Evolutionary conservation across 2,888 invertebrate genomes (phyloP), one percentile per base, ranked within the genome.

Genomic region (Cheilosia grossa): DNA sequence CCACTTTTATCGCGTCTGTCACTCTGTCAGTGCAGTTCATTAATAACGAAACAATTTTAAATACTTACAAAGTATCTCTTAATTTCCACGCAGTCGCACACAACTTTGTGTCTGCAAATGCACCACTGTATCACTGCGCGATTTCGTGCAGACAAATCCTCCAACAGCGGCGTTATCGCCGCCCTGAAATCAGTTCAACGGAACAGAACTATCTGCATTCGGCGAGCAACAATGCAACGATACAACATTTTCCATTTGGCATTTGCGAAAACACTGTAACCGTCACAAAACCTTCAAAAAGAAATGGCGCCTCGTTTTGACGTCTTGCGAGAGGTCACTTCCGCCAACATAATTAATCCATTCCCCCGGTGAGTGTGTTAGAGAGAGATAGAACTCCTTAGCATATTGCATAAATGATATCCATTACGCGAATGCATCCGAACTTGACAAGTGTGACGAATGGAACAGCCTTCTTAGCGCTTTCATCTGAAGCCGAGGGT

Each of bases 381-480:
- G 73, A 67, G 51, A 6, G 58, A 61, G 56, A 30, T 37, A 69
- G 79, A 83, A 27, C 83, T 81, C 59, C 80, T 85, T 85, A 85
- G 85, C 85, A 85, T 85, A 83, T 64, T 72, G 54, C 59, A 63
- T 74, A 30, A 30, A 67, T 54, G 72, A 81, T 75, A 72, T 30
- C 61, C 85, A 72, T 74, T 72, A 72, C 44, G 51, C 72, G 75
- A 67, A 85, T 85, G 85, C 85, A 81, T 85, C 81, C 67, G 75
- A 85, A 85, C 80, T 85, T 85, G 85, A 85, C 81, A 85, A 85
- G 61, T 85, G 85, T 85, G 85, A 85, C 85, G 85, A 85, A 85
- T 81, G 85, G 72, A 75, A 42, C 72, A 63, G 81, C 75, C 85
- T 85, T 85, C 85, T 85, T 85, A 81, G 81, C 72, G 80, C 78